phyloP scores from a whole-genome alignment of 2,797 vertebrate genomes.

The Leucoraja ocellata region DNA sequence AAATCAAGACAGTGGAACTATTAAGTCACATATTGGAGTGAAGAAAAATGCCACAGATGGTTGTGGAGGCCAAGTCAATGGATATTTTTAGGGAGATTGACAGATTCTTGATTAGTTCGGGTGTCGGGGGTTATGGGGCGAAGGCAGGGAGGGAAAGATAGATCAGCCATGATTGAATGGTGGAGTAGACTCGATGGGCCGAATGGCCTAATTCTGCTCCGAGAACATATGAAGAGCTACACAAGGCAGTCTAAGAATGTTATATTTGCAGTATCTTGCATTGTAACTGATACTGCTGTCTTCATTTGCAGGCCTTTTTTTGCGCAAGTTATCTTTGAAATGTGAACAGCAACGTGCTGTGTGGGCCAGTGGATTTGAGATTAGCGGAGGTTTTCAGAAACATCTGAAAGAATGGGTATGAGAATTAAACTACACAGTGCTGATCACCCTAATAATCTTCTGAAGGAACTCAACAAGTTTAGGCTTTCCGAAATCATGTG shows the following conservation, averaged over 20 bases:
- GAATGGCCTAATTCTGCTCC: no score
- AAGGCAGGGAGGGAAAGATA: no score
- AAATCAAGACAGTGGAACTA: no score
- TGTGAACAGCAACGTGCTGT: constrained; percentile 5
- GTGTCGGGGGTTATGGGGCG: no score
- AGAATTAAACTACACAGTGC: constrained; percentile 89
- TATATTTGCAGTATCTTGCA: neutral
- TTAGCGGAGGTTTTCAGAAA: neutral
- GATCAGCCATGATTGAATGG: no score
- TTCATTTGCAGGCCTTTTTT: constrained; percentile 17
- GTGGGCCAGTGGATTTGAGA: neutral
- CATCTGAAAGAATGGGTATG: constrained; percentile 67
- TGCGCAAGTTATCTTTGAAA: neutral
- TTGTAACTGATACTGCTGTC: neutral
- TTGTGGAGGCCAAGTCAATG: no score
- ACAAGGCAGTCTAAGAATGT: neutral
- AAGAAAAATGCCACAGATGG: no score
- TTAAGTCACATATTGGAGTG: neutral
- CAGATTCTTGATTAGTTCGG: no score
- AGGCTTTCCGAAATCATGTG: constrained; percentile 80
- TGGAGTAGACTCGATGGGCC: no score
- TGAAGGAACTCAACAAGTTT: constrained; percentile 86
- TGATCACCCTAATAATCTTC: constrained; percentile 79
- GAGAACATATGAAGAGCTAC: neutral
- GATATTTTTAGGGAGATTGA: no score